These are phyloP conservation scores for Agrochola circellaris DNA, from an alignment of 2,888 invertebrate genomes.

Conservation along the genomic window DNA sequence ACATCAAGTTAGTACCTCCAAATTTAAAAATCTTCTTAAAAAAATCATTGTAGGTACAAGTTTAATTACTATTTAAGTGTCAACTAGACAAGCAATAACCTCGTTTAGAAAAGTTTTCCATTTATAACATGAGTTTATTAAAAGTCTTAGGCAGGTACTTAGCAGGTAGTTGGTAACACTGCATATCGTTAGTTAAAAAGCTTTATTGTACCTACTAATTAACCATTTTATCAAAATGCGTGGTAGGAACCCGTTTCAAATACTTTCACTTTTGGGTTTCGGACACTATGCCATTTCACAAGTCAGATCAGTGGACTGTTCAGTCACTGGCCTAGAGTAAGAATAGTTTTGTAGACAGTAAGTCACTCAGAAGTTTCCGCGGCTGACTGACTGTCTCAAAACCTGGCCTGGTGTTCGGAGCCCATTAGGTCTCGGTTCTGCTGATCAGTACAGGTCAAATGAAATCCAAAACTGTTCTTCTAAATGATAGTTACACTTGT, in stretches of 20 bases:
- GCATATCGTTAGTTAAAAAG: constrained; percentile 43
- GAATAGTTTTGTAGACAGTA: not conserved
- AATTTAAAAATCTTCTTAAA: constrained; percentile 9
- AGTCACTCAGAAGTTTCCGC: not conserved
- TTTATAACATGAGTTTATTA: constrained; percentile 20
- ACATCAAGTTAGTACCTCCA: constrained; percentile 38
- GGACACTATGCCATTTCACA: not conserved
- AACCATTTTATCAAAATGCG: not conserved
- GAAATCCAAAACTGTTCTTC: not conserved
- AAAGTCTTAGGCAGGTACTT: constrained; percentile 3
- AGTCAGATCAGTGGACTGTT: not conserved
- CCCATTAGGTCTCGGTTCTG: not conserved
- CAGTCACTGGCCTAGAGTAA: not conserved
- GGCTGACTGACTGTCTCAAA: not conserved
- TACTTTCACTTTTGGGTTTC: not conserved
- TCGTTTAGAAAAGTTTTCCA: constrained; percentile 32
- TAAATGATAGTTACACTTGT: not conserved
- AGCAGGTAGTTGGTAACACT: constrained; percentile 25
- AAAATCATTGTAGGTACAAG: constrained; percentile 12
- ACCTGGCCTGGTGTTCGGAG: not conserved
- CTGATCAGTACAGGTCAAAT: not conserved
- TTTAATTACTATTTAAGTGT: constrained; percentile 17
- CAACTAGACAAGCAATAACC: constrained; percentile 29
- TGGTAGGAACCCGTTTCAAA: not conserved
- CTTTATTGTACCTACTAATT: constrained; percentile 17